Evolutionary conservation across 2,888 invertebrate species (phyloP).

Genomic region (Mesorhabditis spiculigera): DNA sequence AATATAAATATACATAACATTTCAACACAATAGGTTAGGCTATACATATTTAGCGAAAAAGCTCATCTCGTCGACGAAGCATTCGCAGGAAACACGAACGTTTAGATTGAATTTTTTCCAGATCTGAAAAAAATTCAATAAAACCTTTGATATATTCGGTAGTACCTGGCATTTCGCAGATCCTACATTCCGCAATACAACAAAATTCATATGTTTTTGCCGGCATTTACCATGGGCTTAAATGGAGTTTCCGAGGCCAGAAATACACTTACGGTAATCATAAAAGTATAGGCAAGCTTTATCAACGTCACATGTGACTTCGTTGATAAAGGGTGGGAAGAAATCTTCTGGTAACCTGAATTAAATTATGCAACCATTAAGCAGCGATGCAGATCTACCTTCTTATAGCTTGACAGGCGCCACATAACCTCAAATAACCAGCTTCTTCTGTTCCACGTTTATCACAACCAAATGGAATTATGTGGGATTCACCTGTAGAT

Average conservation of each 20-base stretch:
- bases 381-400: no score
- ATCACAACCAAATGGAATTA: constrained; percentile 57
- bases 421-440: constrained; percentile 56
- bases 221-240: constrained; percentile 59
- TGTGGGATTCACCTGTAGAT: constrained; percentile 53
- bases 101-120: constrained; percentile 59
- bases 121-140: constrained; percentile 15
- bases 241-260: constrained; percentile 17
- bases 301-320: constrained; percentile 58
- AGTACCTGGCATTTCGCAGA: constrained; percentile 49
- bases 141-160: no score
- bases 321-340: constrained; percentile 59
- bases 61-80: constrained; percentile 53
- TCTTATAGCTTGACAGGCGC: constrained; percentile 44
- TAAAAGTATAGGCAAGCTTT: constrained; percentile 58
- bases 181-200: constrained; percentile 57
- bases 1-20: no score
- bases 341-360: constrained; percentile 52
- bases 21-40: background rate
- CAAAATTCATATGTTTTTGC: constrained; percentile 59
- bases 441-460: constrained; percentile 57
- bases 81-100: constrained; percentile 58
- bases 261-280: constrained; percentile 45
- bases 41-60: constrained; percentile 59
- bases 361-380: no score